phyloP scores from a whole-genome alignment of 2,113 vertebrate species.

The Mionectes macconnelli region DNA sequence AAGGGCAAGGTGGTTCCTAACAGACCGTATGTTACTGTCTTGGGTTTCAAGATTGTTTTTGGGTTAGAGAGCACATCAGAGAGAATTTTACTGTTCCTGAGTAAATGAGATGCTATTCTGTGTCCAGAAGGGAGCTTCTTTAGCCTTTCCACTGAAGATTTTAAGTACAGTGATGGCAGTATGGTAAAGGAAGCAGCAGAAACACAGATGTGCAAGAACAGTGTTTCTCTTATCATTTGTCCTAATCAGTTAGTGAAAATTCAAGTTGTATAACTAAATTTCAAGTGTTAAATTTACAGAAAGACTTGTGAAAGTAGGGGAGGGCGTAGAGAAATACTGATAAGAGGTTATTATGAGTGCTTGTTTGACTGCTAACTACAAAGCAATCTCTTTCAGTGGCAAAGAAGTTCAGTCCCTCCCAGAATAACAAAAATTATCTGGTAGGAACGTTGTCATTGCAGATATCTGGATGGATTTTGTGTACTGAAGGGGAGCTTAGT shows the following conservation, averaged over 20 bases:
- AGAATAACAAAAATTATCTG: background rate
- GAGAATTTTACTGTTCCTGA: background rate
- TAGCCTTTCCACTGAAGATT: background rate
- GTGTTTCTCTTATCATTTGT: background rate
- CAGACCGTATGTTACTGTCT: background rate
- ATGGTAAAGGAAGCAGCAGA: background rate
- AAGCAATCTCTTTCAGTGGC: background rate
- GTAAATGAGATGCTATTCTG: background rate
- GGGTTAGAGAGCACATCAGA: background rate
- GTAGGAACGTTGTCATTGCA: background rate
- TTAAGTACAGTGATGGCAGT: background rate
- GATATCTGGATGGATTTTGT: background rate
- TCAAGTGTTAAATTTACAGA: background rate
- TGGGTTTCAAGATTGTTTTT: conserved; percentile 7
- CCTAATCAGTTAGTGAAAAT: background rate
- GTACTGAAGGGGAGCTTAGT: conserved; percentile 12
- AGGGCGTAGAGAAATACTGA: background rate
- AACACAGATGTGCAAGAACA: background rate
- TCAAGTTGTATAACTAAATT: background rate
- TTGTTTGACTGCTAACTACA: background rate
- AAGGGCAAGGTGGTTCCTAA: background rate
- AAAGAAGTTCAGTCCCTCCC: background rate
- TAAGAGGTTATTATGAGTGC: background rate
- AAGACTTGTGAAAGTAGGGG: background rate
- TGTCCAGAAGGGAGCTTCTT: background rate